Conservation (phyloP, 2,113 vertebrate genomes). For the Actenoides hombroni region DNA sequence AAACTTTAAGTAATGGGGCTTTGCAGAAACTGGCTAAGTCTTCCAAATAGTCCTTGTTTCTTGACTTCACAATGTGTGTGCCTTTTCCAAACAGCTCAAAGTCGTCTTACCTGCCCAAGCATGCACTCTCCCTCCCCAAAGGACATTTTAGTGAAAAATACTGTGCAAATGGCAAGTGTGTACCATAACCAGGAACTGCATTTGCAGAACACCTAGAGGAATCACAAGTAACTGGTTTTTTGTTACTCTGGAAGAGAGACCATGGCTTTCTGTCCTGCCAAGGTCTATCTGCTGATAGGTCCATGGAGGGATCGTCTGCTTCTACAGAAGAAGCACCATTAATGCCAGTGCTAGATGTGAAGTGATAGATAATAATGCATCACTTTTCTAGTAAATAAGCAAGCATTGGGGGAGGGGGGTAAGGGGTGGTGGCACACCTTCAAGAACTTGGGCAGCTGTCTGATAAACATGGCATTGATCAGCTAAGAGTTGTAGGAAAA, state of each 20-base stretch:
- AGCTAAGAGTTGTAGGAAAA: not conserved
- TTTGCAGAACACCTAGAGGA: not conserved
- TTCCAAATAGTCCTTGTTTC: not conserved
- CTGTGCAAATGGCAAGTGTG: not conserved
- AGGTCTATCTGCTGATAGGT: not conserved
- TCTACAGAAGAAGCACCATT: not conserved
- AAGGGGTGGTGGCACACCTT: not conserved
- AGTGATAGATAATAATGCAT: not conserved
- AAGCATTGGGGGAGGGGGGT: not conserved
- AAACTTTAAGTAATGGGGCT: not conserved
- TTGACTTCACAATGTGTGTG: not conserved
- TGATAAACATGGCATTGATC: not conserved
- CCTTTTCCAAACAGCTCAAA: not conserved
- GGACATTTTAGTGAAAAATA: not conserved
- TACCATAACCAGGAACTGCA: not conserved
- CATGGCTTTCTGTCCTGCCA: not conserved
- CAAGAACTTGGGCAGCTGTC: not conserved
- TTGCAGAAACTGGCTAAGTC: not conserved
- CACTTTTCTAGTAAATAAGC: not conserved
- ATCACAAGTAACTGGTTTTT: not conserved
- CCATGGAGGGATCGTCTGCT: fast-evolving
- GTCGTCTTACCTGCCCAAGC: not conserved
- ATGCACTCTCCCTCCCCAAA: not conserved
- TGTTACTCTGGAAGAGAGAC: not conserved
- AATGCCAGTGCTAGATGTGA: not conserved